phyloP scores from a whole-genome alignment of 2,113 vertebrate genomes.

The Caretta caretta region DNA sequence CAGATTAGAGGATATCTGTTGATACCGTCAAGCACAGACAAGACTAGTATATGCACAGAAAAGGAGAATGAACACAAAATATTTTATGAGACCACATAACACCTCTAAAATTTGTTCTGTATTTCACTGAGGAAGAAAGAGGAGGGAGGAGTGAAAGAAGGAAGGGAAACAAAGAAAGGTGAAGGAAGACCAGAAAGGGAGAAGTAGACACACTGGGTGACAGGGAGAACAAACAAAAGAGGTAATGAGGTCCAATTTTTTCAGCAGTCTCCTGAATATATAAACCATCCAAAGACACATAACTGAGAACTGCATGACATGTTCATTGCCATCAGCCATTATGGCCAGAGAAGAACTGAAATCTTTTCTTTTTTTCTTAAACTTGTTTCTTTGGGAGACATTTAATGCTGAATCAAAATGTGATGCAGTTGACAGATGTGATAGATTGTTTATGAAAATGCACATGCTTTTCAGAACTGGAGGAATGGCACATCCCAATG shows the following conservation, averaged over 20 bases:
- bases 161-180: background rate
- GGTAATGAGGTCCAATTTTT: background rate
- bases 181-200: background rate
- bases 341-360: background rate
- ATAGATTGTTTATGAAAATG: background rate
- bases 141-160: background rate
- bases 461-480: background rate
- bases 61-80: background rate
- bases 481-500: background rate
- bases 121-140: background rate
- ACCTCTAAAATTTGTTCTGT: background rate
- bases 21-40: background rate
- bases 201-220: background rate
- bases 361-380: background rate
- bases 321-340: background rate
- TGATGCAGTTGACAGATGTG: background rate
- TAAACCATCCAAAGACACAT: background rate
- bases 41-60: rapidly evolving
- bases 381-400: background rate
- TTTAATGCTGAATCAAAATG: background rate
- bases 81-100: background rate
- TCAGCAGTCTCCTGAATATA: background rate
- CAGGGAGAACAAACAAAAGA: background rate
- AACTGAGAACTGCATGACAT: background rate
- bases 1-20: background rate